These are phyloP conservation scores for Heterohyrax brucei DNA, from an alignment of 2,797 vertebrate species.

Conservation along the genomic window DNA sequence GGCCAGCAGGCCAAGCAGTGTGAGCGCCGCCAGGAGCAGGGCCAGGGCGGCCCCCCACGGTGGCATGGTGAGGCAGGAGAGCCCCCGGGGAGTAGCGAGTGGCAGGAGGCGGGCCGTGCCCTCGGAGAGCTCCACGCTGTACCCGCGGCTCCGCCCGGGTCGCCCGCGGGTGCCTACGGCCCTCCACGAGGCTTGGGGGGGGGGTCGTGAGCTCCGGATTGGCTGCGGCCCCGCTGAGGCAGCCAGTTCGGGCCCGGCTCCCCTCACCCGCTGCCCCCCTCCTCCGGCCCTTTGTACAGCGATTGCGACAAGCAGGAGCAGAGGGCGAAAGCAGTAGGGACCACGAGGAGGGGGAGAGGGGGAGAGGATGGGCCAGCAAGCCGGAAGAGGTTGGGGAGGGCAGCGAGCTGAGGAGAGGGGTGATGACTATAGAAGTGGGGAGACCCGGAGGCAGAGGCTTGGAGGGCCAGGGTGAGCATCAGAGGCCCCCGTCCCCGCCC, in stretches of 20 bases:
- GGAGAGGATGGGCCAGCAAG: background rate
- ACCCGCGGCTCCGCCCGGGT: constrained; percentile 70
- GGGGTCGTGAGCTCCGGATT: constrained; percentile 75
- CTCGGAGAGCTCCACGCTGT: constrained; percentile 31
- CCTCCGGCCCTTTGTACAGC: constrained; percentile 85
- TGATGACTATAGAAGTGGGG: background rate
- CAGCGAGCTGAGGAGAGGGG: background rate
- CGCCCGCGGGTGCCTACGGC: background rate
- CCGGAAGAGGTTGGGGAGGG: background rate
- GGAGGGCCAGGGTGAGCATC: background rate
- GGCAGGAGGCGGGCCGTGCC: background rate
- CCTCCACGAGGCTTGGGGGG: constrained; percentile 49
- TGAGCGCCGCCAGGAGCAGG: constrained; percentile 50
- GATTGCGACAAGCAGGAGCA: constrained; percentile 81
- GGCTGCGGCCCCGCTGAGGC: constrained; percentile 61
- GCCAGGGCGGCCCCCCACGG: constrained; percentile 68
- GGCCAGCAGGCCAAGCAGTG: constrained; percentile 38
- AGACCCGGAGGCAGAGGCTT: background rate
- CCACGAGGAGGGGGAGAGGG: background rate
- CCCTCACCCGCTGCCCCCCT: constrained; percentile 76
- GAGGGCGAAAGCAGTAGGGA: constrained; percentile 60
- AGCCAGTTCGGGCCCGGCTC: constrained; percentile 82
- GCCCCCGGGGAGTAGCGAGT: background rate
- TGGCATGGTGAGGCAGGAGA: constrained; percentile 58
- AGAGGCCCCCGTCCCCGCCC: background rate